Evolutionary conservation across 2,113 vertebrate genomes (phyloP), one percentile per base, ranked within the genome.

Genomic region (Mohoua ochrocephala): DNA sequence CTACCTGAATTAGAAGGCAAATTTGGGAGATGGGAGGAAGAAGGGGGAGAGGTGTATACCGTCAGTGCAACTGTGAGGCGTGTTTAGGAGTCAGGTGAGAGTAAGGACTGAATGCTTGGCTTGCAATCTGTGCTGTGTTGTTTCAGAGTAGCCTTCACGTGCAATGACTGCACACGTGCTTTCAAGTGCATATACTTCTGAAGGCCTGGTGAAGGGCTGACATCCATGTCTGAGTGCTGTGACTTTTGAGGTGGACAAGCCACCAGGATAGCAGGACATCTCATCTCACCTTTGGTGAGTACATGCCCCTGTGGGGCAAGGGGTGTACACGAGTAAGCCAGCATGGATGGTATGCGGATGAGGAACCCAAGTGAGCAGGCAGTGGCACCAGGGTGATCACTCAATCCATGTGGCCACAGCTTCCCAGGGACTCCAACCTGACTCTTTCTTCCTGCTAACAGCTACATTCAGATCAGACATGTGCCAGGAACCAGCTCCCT

Each of bases 101-200:
- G 6, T 57, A 53, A 39, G 23, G 27, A 6, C 13, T 22, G 23
- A 78, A 47, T 52, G 3, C 41, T 74, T 63, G 44, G 24, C 35
- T 84, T 91, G 23, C 7, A 22, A 15, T 37, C 50, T 60, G 11
- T 37, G 37, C 10, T 6, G 8, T 16, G 22, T 21, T 92, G 41
- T 52, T 91, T 79, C 9, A 61, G 37, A 70, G 41, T 0, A 74
- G 16, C 52, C 9, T 35, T 45, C 56, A 47, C 10, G 3, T 1
- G 2, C 22, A 49, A 28, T 26, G 15, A 41, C 31, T 60, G 41
- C 41, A 37, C 11, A 5, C 0, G 1, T 50, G 24, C 10, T 69
- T 75, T 74, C 68, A 84, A 75, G 54, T 11, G n/a, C 13, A 54
- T 19, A 2, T 33, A 24, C 20, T 16, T 56, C 47, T 18, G 23